Conservation (phyloP, 2,888 invertebrate genomes). For the Tachina fera region DNA sequence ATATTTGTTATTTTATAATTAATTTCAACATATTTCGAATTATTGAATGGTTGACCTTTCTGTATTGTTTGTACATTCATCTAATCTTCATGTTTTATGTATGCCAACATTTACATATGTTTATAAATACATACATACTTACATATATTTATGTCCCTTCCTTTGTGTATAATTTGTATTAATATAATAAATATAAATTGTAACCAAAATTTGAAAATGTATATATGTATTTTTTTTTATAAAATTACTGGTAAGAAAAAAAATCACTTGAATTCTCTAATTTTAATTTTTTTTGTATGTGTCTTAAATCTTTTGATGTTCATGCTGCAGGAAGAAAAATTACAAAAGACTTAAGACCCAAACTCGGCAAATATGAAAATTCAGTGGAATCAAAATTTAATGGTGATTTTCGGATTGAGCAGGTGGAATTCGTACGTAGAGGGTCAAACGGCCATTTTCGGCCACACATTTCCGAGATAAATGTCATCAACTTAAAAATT, state of each 20-base stretch:
- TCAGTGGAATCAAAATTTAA: too few species aligned
- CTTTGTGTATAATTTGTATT: slow-evolving; percentile 67
- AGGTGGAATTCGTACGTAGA: too few species aligned
- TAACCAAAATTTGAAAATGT: slow-evolving; percentile 33
- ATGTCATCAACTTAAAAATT: too few species aligned
- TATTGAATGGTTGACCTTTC: slow-evolving; percentile 35
- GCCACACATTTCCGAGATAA: too few species aligned
- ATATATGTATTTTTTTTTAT: not conserved
- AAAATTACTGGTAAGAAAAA: not conserved
- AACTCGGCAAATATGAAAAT: too few species aligned
- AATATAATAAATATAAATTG: slow-evolving; percentile 54
- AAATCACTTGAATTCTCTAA: too few species aligned
- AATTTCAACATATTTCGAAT: slow-evolving; percentile 18
- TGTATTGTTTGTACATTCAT: slow-evolving; percentile 61
- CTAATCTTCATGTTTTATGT: slow-evolving; percentile 46
- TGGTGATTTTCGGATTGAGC: too few species aligned
- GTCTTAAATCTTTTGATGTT: too few species aligned
- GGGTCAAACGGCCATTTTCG: too few species aligned
- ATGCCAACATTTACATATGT: slow-evolving; percentile 23
- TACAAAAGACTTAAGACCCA: too few species aligned
- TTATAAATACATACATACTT: slow-evolving; percentile 33
- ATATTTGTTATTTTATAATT: slow-evolving; percentile 36
- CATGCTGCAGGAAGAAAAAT: too few species aligned
- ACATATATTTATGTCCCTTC: slow-evolving; percentile 39
- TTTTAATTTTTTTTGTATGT: too few species aligned